phyloP scores from a whole-genome alignment of 2,888 invertebrate genomes.

The Horisme vitalbata region DNA sequence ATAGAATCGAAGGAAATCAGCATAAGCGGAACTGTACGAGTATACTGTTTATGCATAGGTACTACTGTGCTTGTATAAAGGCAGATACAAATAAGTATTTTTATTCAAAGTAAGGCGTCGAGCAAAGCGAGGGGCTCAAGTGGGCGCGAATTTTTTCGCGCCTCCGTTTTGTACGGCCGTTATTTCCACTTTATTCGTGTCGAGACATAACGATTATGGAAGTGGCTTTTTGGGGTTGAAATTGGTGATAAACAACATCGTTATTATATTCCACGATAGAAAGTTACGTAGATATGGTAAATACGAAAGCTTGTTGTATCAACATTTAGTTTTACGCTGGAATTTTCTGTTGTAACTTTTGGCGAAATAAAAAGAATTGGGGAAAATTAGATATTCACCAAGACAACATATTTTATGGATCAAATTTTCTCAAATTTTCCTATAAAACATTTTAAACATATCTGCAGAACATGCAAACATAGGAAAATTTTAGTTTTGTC shows the following conservation, averaged over 20 bases:
- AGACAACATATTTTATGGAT: no score
- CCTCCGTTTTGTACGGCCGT: slow-evolving; percentile 44
- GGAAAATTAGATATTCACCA: no score
- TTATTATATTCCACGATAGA: slow-evolving; percentile 6
- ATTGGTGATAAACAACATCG: slow-evolving; percentile 9
- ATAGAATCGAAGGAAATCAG: no score
- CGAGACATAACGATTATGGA: slow-evolving; percentile 36
- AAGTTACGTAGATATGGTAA: neutral
- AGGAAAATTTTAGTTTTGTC: no score
- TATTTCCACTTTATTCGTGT: slow-evolving; percentile 45
- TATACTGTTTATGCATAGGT: slow-evolving; percentile 4
- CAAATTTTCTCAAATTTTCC: no score
- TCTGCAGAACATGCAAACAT: no score
- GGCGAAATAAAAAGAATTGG: no score
- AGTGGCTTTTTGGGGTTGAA: slow-evolving; percentile 16
- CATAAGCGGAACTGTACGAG: neutral
- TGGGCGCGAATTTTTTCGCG: slow-evolving; percentile 46
- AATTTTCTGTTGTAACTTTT: no score
- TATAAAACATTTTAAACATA: no score
- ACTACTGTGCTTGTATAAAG: slow-evolving; percentile 14
- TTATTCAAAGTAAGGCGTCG: slow-evolving; percentile 41
- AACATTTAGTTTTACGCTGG: no score
- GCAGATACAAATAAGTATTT: slow-evolving; percentile 42
- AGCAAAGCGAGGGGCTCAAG: slow-evolving; percentile 28
- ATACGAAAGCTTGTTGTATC: no score